Evolutionary conservation across 1,140 invertebrate species (phyloP), one percentile per base, ranked within the genome.

Genomic region (Halyomorpha halys): DNA sequence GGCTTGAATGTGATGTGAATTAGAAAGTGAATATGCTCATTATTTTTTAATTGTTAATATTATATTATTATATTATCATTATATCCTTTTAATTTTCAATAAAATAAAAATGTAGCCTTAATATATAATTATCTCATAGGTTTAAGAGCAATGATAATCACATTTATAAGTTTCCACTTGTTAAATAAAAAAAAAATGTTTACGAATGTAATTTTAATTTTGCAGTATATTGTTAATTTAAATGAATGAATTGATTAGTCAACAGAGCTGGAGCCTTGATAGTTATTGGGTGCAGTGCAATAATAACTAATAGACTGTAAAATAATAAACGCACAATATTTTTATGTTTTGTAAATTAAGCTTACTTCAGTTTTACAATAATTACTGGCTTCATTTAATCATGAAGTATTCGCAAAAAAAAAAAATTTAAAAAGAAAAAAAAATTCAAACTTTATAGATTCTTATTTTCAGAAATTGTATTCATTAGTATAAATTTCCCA

Each of bases 251-350:
- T 23, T 25, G 53, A 25, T 21, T 4, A 56, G 53, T 56, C 1
- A 4, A 56, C 53, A 23, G 53, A 56, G 53, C 15, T 56, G 53
- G 53, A 56, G 53, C 53, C 53, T 56, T 56, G 53, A 6, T 56
- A 23, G 53, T 56, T 56, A 56, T 56, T 56, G 53, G 53, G 53
- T 56, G 53, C 53, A 56, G 53, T 56, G 53, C 53, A 56, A 56
- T 56, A 56, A 56, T 56, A 56, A 49, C 18, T 56, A 56, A 56
- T 56, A 56, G 53, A 56, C 53, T 56, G 53, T 23, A 25, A 56
- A 23, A 21, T 56, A 49, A 49, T 49, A 56, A 56, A 23, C 53
- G 53, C 53, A 56, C 53, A 56, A 56, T 56, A 56, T 56, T 19
- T 56, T 56, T 23, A 39, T 39, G 34, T 6, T 39, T 39, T 39